A percentile compares a stretch with the other conserved stretches of the same genome.
Conservation (phyloP, 2,888 invertebrate genomes). For the Celastrina argiolus region DNA sequence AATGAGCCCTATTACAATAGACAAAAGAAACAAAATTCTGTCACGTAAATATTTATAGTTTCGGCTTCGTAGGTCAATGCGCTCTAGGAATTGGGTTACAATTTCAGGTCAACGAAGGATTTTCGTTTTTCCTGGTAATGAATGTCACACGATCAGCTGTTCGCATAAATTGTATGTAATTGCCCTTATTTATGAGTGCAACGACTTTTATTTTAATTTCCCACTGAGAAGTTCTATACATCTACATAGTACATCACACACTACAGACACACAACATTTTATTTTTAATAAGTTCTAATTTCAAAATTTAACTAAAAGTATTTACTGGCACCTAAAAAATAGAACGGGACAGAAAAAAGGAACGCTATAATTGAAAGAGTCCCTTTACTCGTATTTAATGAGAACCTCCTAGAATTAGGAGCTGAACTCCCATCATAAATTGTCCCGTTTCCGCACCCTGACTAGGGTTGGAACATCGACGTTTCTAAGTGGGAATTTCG, state of each 20-base stretch:
- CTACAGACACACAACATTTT: not conserved
- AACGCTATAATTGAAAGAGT: conserved; percentile 67
- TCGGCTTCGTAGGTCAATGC: conserved; percentile 30
- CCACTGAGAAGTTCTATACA: not conserved
- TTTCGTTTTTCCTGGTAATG: conserved; percentile 57
- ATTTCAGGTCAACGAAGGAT: conserved; percentile 56
- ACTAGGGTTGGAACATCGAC: conserved; percentile 11
- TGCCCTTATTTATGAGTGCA: conserved; percentile 3
- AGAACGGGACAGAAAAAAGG: conserved; percentile 27
- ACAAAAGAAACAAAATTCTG: not conserved
- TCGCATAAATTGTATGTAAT: conserved; percentile 21
- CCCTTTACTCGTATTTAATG: conserved; percentile 65
- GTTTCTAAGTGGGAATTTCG: not conserved
- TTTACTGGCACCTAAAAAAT: not conserved
- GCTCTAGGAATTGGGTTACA: conserved; percentile 61
- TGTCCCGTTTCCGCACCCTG: conserved; percentile 51
- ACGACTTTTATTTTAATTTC: not conserved
- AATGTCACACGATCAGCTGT: conserved; percentile 32
- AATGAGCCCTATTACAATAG: not conserved
- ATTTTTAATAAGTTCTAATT: not conserved
- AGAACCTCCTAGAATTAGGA: conserved; percentile 64
- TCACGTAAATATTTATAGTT: conserved; percentile 4
- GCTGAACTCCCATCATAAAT: conserved; percentile 70
- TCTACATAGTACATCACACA: not conserved
- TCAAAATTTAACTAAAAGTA: not conserved